phyloP scores from a whole-genome alignment of 1,140 invertebrate genomes.

The Lordiphosa collinella region DNA sequence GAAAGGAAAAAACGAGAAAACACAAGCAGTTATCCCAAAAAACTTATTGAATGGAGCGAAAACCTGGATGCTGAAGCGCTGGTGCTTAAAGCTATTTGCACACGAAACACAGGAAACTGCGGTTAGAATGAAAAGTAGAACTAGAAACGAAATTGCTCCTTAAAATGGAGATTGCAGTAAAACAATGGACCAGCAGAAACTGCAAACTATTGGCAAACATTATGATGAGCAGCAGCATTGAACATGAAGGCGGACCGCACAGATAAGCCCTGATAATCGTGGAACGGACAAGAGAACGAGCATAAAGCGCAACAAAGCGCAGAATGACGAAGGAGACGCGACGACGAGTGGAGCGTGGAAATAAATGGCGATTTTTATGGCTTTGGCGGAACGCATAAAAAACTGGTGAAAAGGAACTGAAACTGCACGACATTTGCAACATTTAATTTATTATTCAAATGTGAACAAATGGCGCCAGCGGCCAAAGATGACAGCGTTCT shows the following conservation, averaged over 20 bases:
- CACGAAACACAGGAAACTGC: slow-evolving; percentile 15
- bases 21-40: not conserved
- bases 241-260: slow-evolving; percentile 19
- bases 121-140: slow-evolving; percentile 25
- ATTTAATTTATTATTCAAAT: slow-evolving; percentile 77
- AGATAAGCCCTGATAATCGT: slow-evolving; percentile 17
- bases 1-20: not conserved
- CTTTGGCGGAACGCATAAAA: slow-evolving; percentile 61
- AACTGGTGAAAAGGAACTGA: slow-evolving; percentile 48
- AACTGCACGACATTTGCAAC: slow-evolving; percentile 64
- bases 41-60: slow-evolving; percentile 10
- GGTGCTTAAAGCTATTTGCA: slow-evolving; percentile 27
- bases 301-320: slow-evolving; percentile 36
- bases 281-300: slow-evolving; percentile 22
- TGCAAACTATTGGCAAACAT: slow-evolving; percentile 47
- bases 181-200: not conserved
- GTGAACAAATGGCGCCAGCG: slow-evolving; percentile 67
- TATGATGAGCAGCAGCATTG: slow-evolving; percentile 18
- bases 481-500: slow-evolving; percentile 64
- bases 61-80: not conserved
- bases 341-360: slow-evolving; percentile 34
- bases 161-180: slow-evolving; percentile 11
- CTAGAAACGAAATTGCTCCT: slow-evolving; percentile 16
- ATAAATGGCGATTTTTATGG: slow-evolving; percentile 66
- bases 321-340: slow-evolving; percentile 28